Percentiles rank a stretch among this genome's conserved stretches.
These are phyloP conservation scores for Malurus alboscapulatus DNA, from an alignment of 2,113 vertebrate species.

Conservation along the genomic window DNA sequence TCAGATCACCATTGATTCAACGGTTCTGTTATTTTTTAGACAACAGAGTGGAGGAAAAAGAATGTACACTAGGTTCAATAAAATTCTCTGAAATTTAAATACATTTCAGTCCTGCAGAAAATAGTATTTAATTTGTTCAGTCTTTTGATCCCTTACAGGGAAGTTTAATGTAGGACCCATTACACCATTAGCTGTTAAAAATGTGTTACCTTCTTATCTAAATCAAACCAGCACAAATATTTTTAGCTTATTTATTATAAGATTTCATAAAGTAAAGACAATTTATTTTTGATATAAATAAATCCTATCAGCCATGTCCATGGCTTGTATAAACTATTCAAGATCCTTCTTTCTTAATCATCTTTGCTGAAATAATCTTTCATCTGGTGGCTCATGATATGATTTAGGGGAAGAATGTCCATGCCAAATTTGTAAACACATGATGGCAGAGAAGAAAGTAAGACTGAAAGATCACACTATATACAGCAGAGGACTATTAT, in stretches of 20 bases:
- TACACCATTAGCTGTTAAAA: not conserved
- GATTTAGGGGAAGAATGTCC: constrained; percentile 50
- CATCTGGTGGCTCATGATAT: constrained; percentile 49
- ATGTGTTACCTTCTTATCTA: not conserved
- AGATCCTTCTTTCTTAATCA: constrained; percentile 54
- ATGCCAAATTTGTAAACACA: not conserved
- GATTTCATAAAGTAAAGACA: constrained; percentile 37
- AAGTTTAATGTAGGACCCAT: not conserved
- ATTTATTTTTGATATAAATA: constrained; percentile 47
- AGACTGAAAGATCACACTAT: not conserved
- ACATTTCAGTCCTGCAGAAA: not conserved
- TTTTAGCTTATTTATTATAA: constrained; percentile 16
- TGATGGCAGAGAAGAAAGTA: constrained; percentile 39
- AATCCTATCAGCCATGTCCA: constrained; percentile 19
- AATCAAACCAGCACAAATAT: not conserved
- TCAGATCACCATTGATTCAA: not conserved
- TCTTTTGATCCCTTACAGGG: not conserved
- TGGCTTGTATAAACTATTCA: constrained; percentile 50
- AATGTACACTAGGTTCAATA: not conserved
- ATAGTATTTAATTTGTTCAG: not conserved
- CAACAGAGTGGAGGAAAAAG: not conserved
- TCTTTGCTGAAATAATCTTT: constrained; percentile 69
- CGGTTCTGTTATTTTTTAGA: not conserved
- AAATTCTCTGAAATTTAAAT: not conserved
- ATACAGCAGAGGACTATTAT: not conserved